These are phyloP conservation scores for Pandemis corylana DNA, from an alignment of 2,888 invertebrate genomes.

Conservation along the genomic window DNA sequence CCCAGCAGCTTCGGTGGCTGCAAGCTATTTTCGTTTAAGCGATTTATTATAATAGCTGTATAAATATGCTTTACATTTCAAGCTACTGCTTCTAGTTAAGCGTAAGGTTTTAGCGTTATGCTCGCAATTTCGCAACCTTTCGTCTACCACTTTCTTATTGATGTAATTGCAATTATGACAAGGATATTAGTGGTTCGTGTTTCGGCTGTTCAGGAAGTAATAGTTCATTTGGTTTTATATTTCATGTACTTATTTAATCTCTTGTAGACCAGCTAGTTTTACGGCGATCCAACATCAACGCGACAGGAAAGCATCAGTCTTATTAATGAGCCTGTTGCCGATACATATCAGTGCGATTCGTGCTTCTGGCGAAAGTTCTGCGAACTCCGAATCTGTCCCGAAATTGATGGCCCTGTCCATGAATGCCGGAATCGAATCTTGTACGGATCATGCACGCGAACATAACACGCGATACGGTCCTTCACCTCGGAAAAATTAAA, in stretches of 20 bases:
- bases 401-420: conserved; percentile 76
- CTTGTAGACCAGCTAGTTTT: conserved; percentile 22
- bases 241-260: conserved; percentile 6
- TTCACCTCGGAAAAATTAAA: conserved; percentile 63
- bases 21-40: conserved; percentile 52
- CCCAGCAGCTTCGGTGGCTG: conserved; percentile 45
- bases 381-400: conserved; percentile 72
- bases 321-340: conserved; percentile 56
- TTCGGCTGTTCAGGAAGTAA: conserved; percentile 23
- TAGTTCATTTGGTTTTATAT: conserved; percentile 14
- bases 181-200: conserved; percentile 19
- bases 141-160: neutral
- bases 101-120: neutral
- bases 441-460: conserved; percentile 68
- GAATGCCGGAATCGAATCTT: conserved; percentile 71
- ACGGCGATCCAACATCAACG: conserved; percentile 8
- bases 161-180: conserved; percentile 4
- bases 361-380: conserved; percentile 79
- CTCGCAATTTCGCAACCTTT: neutral
- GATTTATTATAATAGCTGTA: conserved; percentile 58
- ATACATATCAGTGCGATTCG: conserved; percentile 70
- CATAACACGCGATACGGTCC: conserved; percentile 68
- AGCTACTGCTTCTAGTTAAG: conserved; percentile 26
- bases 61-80: conserved; percentile 38
- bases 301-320: conserved; percentile 47